Base-by-base conservation (phyloP, 2,888 invertebrate species). In the Sphecodes monilicornis region DNA sequence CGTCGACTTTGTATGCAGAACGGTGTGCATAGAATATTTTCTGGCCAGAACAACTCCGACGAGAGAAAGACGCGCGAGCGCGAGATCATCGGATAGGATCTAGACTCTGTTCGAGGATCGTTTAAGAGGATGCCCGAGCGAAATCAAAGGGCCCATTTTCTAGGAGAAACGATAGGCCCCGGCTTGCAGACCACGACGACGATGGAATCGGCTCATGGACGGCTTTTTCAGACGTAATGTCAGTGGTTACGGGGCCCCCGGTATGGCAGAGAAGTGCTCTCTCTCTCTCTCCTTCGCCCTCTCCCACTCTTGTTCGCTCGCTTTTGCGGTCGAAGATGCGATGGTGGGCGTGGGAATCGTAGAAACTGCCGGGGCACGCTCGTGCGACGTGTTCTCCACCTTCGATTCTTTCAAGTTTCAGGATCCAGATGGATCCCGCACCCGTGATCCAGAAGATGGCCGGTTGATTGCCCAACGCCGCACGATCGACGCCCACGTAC, bases 281-380 rank as follows among this genome's bases (percentile, higher is more conserved):
- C n/a, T n/a, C n/a, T n/a, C n/a, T n/a, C n/a, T n/a, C n/a, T n/a
- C 50, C n/a, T n/a, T n/a, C n/a, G n/a, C n/a, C n/a, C n/a, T n/a
- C n/a, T n/a, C n/a, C n/a, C n/a, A n/a, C n/a, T n/a, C n/a, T n/a
- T n/a, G n/a, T n/a, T 50, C 50, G 22, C 50, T 22, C 10, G 22
- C 50, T 50, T 50, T 50, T 50, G 50, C 50, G 50, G 50, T 50
- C 50, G 50, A 50, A 50, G 50, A 50, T 50, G 50, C 36, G 64
- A 80, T 70, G 86, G 92, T 91, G 87, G 91, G 91, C 92, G 92
- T 92, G 91, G 89, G 91, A 91, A 91, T 91, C 82, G 83, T 88
- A 89, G 89, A 92, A 91, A 91, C 90, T 68, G 85, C 77, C 81
- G 81, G 80, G 66, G 84, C 90, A 86, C 87, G 87, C 83, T 89